Evolutionary conservation across 1,140 invertebrate species (phyloP), one percentile per base, ranked within the genome.

Genomic region (Galleria mellonella): DNA sequence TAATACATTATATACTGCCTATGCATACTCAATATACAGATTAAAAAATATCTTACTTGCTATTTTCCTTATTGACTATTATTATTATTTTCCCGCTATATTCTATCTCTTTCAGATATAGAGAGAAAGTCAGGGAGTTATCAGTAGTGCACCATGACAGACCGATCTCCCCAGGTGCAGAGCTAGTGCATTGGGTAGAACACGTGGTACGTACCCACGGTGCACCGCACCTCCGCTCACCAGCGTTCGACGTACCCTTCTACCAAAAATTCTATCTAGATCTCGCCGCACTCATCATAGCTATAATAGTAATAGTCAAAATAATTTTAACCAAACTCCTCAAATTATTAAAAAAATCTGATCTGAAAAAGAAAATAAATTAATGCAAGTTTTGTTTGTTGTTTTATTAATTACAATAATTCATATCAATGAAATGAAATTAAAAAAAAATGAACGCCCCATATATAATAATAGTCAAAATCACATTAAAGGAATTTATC

Each of bases 81-180:
- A n/a, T n/a, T 23, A 23, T 23, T 23, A 23, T 23, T 2, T 23
- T 23, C 17, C 32, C 32, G 10, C 15, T 8, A 37, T 23, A 23
- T 17, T 37, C 17, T n/a, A n/a, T n/a, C 17, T 23, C 11, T 62
- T 62, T 29, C 32, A 70, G 65, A 12, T 72, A 76, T 37, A 13
- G 9, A 1, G 13, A 43, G 13, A 51, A 49, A 37, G 55, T 47
- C 0, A 70, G 76, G 35, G 46, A 62, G 23, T 15, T 77, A 7
- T 64, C 67, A 1, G 36, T 44, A 0, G 55, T 77, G 6, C 75
- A 69, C 43, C 69, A 81, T 37, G 58, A 79, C 40, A 50, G 71
- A 1, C 61, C 68, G 9, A 47, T 63, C 3, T 38, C 51, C 9
- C 77, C 79, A 0, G 60, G 60, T 2, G 43, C 61, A 10, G 50